phyloP scores from a whole-genome alignment of 1,140 invertebrate genomes.

The Trypoxylus dichotomus region DNA sequence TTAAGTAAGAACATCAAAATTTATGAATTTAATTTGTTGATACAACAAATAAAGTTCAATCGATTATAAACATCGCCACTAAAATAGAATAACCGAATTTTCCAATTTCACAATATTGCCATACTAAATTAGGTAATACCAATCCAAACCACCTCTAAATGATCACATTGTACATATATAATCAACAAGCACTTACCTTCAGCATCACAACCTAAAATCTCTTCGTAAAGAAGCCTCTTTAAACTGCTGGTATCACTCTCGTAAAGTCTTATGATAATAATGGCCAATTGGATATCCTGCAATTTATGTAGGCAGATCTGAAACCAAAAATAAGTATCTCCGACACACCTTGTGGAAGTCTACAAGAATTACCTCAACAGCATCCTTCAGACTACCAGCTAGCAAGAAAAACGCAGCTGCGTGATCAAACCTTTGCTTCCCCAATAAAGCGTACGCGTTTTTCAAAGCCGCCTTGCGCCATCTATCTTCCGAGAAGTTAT shows the following conservation, averaged over 20 bases:
- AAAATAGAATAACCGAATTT: too few species aligned
- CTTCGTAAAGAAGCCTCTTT: slow-evolving; percentile 75
- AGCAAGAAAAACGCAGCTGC: slow-evolving; percentile 95
- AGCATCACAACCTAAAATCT: slow-evolving; percentile 74
- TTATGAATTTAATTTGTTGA: too few species aligned
- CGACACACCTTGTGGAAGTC: too few species aligned
- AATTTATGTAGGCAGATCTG: slow-evolving; percentile 75
- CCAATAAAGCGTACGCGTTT: slow-evolving; percentile 94
- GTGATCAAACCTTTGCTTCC: slow-evolving; percentile 93
- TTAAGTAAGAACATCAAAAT: too few species aligned
- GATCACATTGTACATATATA: not conserved
- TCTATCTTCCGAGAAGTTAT: slow-evolving; percentile 90
- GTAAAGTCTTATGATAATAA: slow-evolving; percentile 91
- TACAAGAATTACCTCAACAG: slow-evolving; percentile 76
- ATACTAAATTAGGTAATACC: too few species aligned
- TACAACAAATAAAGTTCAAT: too few species aligned
- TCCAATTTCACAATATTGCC: too few species aligned
- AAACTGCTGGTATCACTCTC: slow-evolving; percentile 81
- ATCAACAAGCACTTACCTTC: slow-evolving; percentile 52
- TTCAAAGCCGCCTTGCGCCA: slow-evolving; percentile 97
- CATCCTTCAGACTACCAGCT: slow-evolving; percentile 91
- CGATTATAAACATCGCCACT: too few species aligned
- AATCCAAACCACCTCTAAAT: too few species aligned
- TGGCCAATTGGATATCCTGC: slow-evolving; percentile 94
- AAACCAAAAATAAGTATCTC: not conserved